phyloP scores from a whole-genome alignment of 2,888 invertebrate species.

The Chalcis sispes region DNA sequence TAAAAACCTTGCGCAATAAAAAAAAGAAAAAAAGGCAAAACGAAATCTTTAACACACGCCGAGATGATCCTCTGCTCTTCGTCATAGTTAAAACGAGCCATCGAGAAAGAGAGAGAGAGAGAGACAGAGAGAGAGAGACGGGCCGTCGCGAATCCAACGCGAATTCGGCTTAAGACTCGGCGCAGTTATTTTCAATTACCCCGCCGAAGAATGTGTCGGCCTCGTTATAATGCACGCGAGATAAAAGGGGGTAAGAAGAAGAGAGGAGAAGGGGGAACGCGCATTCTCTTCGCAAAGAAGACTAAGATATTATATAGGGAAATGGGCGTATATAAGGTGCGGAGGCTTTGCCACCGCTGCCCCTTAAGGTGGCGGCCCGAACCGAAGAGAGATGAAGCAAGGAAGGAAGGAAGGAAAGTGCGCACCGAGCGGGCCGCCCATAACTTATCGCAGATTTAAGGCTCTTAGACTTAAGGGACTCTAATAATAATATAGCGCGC shows the following conservation, averaged over 20 bases:
- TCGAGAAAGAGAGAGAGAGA: no score
- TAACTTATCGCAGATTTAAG: constrained; percentile 77
- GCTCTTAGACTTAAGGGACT: constrained; percentile 77
- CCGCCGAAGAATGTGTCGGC: constrained; percentile 47
- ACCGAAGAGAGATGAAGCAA: constrained; percentile 27
- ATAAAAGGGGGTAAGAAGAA: constrained; percentile 75
- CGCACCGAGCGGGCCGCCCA: constrained; percentile 70
- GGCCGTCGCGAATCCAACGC: constrained; percentile 26
- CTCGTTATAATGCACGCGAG: constrained; percentile 75
- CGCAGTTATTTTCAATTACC: constrained; percentile 76
- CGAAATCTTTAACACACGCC: constrained; percentile 14
- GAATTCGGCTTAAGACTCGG: constrained; percentile 65
- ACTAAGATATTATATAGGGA: constrained; percentile 75
- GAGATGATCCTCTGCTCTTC: constrained; percentile 72
- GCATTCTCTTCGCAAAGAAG: constrained; percentile 66
- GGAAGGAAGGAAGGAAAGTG: constrained; percentile 63
- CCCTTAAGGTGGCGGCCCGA: constrained; percentile 52
- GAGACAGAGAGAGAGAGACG: no score
- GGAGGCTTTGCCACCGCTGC: constrained; percentile 19
- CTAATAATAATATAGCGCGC: constrained; percentile 75
- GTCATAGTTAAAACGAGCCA: constrained; percentile 70
- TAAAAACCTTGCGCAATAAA: constrained; percentile 1
- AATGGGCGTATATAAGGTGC: constrained; percentile 71
- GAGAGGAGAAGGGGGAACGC: neutral
- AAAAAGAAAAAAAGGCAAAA: neutral